Evolutionary conservation across 2,797 vertebrate genomes (phyloP), one percentile per base, ranked within the genome.

Genomic region (Phoebastria nigripes): DNA sequence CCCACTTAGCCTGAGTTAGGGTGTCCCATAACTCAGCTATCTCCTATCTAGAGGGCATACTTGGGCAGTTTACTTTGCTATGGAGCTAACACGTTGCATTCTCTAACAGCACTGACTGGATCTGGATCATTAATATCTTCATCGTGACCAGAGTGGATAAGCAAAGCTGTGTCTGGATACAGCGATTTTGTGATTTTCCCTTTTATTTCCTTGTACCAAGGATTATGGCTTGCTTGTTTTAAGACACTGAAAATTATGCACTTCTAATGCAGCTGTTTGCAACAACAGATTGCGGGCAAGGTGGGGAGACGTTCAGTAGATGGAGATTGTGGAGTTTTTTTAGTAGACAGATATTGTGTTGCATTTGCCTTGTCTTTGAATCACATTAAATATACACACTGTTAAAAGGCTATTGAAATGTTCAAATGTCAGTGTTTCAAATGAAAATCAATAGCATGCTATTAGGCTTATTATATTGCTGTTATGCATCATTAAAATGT

Each of bases 361-460:
- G 80, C 85, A 82, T 73, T 91, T 91, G 59, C 42, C 72, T 94
- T 80, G 73, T 76, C 63, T 89, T 87, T 79, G 61, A 91, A 94
- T 61, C 88, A 62, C 92, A 94, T 96, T 95, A 96, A 96, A 96
- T 93, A 96, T 94, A 94, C 66, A 91, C 92, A 65, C 59, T 42
- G 67, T 42, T 96, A 91, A 96, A 96, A 95, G 94, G 78, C 71
- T 89, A 81, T 44, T 83, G 92, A 86, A 94, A 91, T 88, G 79
- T 94, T 96, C 59, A 93, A 90, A 95, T 89, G 90, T 67, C 74
- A 73, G 51, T 84, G 82, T 94, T 96, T 88, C 89, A 95, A 87
- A 93, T 55, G 77, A 97, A 96, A 97, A 97, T 97, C 97, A 97
- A 97, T 97, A 95, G 78, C 47, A 82, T 56, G 73, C 97, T 96